Conservation (phyloP, 2,113 vertebrate species). For the Datnioides undecimradiatus region DNA sequence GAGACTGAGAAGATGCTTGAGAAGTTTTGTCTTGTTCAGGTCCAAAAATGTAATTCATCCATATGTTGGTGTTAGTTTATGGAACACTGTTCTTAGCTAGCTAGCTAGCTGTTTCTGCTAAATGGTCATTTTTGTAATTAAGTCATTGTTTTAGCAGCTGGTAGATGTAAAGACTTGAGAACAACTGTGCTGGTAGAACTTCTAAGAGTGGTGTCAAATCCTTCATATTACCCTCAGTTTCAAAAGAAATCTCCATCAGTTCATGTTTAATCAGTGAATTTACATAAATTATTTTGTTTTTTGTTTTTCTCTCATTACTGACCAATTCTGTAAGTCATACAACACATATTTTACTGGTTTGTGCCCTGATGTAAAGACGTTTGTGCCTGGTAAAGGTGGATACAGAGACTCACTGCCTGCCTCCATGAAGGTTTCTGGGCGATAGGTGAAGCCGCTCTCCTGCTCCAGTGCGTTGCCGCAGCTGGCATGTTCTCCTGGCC, state of each 20-base stretch:
- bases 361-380: not conserved
- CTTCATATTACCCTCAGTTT: not conserved
- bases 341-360: not conserved
- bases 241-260: not conserved
- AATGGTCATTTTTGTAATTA: not conserved
- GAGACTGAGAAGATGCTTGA: not conserved
- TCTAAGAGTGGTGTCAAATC: not conserved
- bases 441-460: conserved; percentile 95
- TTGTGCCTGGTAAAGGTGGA: not conserved
- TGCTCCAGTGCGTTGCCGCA: conserved; percentile 94
- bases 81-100: too few species aligned
- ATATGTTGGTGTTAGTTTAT: too few species aligned
- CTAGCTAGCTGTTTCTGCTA: not conserved
- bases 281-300: not conserved
- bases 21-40: too few species aligned
- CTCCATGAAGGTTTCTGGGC: conserved; percentile 95
- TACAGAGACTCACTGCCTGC: conserved; percentile 89
- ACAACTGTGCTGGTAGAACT: not conserved
- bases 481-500: conserved; percentile 96
- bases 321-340: not conserved
- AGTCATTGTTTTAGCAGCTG: not conserved
- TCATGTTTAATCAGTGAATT: not conserved
- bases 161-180: not conserved
- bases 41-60: too few species aligned
- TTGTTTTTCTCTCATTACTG: not conserved